Percentiles rank a stretch among this genome's conserved stretches.
Conservation (phyloP, 2,113 vertebrate genomes). For the Brevimyrus niger region DNA sequence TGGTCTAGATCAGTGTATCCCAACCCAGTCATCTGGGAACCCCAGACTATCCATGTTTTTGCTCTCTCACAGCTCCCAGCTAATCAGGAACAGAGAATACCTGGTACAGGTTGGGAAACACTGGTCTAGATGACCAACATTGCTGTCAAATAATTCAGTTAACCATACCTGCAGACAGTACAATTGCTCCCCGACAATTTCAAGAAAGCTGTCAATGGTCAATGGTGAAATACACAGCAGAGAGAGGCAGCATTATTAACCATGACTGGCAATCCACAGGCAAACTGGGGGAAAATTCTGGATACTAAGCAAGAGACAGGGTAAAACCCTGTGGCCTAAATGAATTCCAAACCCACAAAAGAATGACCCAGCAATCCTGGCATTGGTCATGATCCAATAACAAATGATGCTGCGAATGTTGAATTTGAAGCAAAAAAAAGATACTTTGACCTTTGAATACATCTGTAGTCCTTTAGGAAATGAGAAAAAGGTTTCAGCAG, state of each 20-base stretch:
- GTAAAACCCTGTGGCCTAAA: neutral
- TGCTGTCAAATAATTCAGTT: neutral
- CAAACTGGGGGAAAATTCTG: neutral
- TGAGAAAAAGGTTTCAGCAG: too few relatives aligned
- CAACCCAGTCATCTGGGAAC: too few relatives aligned
- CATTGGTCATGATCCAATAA: neutral
- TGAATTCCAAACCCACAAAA: neutral
- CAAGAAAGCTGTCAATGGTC: neutral
- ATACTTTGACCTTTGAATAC: neutral
- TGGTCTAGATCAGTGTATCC: neutral
- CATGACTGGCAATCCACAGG: conserved; percentile 1
- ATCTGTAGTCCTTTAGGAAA: neutral
- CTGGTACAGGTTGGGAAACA: too few relatives aligned
- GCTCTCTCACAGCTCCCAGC: too few relatives aligned
- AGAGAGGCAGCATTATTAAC: neutral
- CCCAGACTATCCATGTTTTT: too few relatives aligned
- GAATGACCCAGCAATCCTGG: neutral
- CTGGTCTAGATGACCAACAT: neutral
- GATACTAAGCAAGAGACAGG: neutral
- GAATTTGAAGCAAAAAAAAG: neutral
- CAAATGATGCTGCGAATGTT: neutral
- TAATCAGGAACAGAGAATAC: too few relatives aligned
- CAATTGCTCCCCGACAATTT: neutral
- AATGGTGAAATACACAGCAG: too few relatives aligned
- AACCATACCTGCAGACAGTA: neutral